These are phyloP conservation scores for Peromyscus californicus DNA, from an alignment of 2,113 vertebrate genomes.

Conservation along the genomic window DNA sequence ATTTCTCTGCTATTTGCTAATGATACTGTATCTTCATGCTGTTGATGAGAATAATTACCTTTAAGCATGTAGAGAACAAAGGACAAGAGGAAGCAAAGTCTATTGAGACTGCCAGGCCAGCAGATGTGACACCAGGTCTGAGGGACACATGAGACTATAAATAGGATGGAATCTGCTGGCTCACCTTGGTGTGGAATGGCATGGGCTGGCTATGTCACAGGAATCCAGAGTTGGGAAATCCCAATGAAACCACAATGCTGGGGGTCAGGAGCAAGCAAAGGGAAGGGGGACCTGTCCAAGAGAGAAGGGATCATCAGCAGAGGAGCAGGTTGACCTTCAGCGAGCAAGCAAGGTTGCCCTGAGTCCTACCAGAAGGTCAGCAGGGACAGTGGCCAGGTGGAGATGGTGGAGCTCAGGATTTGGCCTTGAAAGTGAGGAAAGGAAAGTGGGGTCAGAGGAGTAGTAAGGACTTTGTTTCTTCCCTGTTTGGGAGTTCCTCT, in stretches of 20 bases:
- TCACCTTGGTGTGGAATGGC: background rate
- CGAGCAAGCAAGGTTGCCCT: background rate
- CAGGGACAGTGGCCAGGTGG: background rate
- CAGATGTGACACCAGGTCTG: background rate
- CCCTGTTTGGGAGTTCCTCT: background rate
- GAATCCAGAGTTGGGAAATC: slow-evolving; percentile 51
- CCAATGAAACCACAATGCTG: background rate
- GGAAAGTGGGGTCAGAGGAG: background rate
- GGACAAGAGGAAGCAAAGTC: background rate
- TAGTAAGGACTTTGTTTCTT: no score
- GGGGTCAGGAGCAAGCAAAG: background rate
- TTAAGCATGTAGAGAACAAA: slow-evolving; percentile 39
- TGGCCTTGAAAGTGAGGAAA: background rate
- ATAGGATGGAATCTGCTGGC: slow-evolving; percentile 68
- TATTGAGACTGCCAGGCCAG: background rate
- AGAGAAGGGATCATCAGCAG: background rate
- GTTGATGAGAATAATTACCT: background rate
- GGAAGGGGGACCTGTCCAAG: no score
- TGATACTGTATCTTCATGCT: background rate
- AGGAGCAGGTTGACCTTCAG: background rate
- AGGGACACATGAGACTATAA: slow-evolving; percentile 11
- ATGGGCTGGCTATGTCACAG: background rate
- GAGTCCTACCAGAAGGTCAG: background rate
- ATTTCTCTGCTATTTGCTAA: background rate
- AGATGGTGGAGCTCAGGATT: background rate